phyloP scores from a whole-genome alignment of 2,888 invertebrate genomes.

The Sycophila texana region DNA sequence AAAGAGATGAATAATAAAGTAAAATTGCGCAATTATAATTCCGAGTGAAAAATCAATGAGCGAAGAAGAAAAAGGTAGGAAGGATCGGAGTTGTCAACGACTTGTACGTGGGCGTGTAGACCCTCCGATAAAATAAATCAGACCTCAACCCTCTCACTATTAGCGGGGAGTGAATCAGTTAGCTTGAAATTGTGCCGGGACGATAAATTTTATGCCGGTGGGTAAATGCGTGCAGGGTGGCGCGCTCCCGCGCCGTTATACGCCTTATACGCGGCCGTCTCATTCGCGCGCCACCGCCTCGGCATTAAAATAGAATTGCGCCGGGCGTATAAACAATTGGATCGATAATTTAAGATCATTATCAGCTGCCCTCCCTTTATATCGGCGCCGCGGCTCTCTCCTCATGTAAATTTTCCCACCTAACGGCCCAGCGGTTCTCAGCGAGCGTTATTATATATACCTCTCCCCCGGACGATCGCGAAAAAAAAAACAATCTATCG shows the following conservation, averaged over 20 bases:
- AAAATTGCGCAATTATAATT: no score
- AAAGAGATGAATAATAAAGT: no score
- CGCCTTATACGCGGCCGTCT: conserved; percentile 53
- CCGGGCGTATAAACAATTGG: conserved; percentile 74
- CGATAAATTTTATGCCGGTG: conserved; percentile 69
- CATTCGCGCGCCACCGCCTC: conserved; percentile 56
- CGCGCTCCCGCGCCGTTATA: neutral
- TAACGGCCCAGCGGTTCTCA: conserved; percentile 7
- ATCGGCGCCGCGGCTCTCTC: conserved; percentile 68
- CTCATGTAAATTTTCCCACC: conserved; percentile 67
- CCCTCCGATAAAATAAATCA: conserved; percentile 68
- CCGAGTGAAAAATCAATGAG: conserved; percentile 32
- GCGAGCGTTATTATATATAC: no score
- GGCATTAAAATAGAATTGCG: conserved; percentile 72
- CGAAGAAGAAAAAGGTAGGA: conserved; percentile 39
- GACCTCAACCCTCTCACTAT: conserved; percentile 66
- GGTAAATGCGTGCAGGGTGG: conserved; percentile 49
- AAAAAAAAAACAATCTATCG: conserved; percentile 25
- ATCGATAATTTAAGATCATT: conserved; percentile 75
- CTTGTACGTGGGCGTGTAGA: conserved; percentile 51
- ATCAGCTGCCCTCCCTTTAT: conserved; percentile 71
- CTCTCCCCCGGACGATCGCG: neutral
- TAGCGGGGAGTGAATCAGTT: conserved; percentile 70
- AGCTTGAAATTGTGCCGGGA: conserved; percentile 68
- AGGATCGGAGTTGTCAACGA: conserved; percentile 54